phyloP scores from a whole-genome alignment of 2,797 vertebrate genomes.

The Bufotes viridis region DNA sequence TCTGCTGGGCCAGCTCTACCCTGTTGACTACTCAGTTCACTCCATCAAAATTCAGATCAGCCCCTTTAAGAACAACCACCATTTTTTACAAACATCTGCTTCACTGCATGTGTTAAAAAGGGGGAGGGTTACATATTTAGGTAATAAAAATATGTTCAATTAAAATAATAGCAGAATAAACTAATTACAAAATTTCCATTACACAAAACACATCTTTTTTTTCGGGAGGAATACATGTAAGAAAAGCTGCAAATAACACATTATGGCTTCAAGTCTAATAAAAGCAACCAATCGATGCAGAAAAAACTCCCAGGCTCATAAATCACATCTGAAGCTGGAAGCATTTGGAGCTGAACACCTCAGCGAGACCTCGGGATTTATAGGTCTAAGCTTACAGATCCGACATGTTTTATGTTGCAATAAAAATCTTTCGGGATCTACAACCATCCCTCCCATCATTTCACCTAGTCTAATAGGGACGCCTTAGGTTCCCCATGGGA shows the following conservation, averaged over 20 bases:
- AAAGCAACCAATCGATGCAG: conserved; percentile 29
- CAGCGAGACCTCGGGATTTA: conserved; percentile 24
- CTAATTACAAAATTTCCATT: not conserved
- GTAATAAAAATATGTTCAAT: not conserved
- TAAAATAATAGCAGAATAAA: not conserved
- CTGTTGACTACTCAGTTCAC: not conserved
- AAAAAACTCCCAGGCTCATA: conserved; percentile 27
- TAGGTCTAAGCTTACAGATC: conserved; percentile 5
- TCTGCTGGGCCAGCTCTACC: not conserved
- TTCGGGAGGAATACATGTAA: not conserved
- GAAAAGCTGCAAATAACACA: conserved; percentile 19
- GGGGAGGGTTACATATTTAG: not conserved
- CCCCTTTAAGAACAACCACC: not conserved
- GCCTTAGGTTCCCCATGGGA: not conserved
- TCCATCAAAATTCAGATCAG: not conserved
- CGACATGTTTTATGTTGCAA: conserved; percentile 12
- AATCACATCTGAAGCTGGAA: conserved; percentile 22
- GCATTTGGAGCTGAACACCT: conserved; percentile 19
- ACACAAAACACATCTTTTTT: not conserved
- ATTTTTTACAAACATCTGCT: not conserved
- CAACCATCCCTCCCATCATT: not conserved
- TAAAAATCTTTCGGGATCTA: conserved; percentile 27
- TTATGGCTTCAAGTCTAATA: conserved; percentile 23
- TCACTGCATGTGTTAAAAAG: not conserved
- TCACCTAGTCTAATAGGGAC: not conserved